phyloP scores from a whole-genome alignment of 2,797 vertebrate species.

The Myotis pilosus region DNA sequence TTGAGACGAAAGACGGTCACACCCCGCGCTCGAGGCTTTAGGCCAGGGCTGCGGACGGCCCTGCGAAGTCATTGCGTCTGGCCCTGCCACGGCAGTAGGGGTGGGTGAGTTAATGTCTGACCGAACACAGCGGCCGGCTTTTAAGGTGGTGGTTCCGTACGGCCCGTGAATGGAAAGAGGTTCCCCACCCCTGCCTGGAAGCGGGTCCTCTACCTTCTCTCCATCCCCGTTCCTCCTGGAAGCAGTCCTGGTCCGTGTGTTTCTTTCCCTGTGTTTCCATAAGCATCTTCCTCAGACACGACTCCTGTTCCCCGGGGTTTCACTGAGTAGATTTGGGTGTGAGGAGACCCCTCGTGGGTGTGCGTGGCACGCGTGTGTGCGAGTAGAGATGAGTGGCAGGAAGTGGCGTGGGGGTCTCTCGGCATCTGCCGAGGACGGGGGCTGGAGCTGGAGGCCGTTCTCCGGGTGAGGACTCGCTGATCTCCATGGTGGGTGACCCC shows the following conservation, averaged over 20 bases:
- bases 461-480: rapidly evolving
- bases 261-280: constrained; percentile 42
- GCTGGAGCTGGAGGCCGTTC: not conserved
- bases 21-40: too few species aligned
- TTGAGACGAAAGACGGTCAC: not conserved
- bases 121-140: too few species aligned
- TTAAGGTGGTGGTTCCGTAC: too few species aligned
- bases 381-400: not conserved
- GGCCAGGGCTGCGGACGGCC: too few species aligned
- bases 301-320: constrained; percentile 73
- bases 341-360: not conserved
- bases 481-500: not conserved
- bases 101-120: too few species aligned
- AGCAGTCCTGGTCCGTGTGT: not conserved
- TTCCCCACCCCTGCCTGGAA: too few species aligned
- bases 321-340: constrained; percentile 42
- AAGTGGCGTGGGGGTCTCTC: not conserved
- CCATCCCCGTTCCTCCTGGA: not conserved
- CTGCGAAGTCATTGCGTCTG: too few species aligned
- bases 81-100: too few species aligned
- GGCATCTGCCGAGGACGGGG: not conserved
- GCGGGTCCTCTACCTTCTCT: not conserved
- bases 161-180: too few species aligned
- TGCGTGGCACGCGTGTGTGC: not conserved
- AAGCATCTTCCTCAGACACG: constrained; percentile 64